phyloP scores from a whole-genome alignment of 1,140 invertebrate species.

The Gonatopus flavifemur region DNA sequence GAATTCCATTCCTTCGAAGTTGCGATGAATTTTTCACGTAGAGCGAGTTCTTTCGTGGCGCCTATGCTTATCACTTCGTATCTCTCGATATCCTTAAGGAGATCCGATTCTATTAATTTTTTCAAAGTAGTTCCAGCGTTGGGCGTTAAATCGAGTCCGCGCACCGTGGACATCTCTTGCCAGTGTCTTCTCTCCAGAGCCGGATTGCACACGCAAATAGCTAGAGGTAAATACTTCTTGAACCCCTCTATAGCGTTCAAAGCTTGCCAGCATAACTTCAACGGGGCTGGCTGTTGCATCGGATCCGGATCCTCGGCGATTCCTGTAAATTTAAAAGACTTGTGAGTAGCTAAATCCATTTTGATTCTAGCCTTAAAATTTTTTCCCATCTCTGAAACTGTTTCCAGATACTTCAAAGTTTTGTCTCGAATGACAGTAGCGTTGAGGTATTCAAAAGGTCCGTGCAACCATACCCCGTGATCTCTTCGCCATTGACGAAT shows the following conservation, averaged over 20 bases:
- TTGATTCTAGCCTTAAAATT: conserved; percentile 65
- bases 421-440: conserved; percentile 57
- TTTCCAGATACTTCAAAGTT: conserved; percentile 54
- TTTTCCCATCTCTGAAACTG: conserved; percentile 62
- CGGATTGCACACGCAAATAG: conserved; percentile 70
- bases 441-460: conserved; percentile 66
- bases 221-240: conserved; percentile 64
- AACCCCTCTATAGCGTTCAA: conserved; percentile 64
- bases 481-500: conserved; percentile 67
- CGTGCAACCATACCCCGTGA: conserved; percentile 70
- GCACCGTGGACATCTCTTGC: conserved; percentile 69
- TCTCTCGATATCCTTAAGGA: conserved; percentile 64
- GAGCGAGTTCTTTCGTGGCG: conserved; percentile 67
- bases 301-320: conserved; percentile 62
- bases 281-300: conserved; percentile 61
- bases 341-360: conserved; percentile 53
- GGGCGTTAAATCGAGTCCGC: conserved; percentile 67
- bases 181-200: conserved; percentile 70
- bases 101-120: conserved; percentile 65
- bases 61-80: conserved; percentile 68
- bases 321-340: conserved; percentile 53
- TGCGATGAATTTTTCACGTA: conserved; percentile 62
- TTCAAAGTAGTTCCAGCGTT: conserved; percentile 66
- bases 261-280: conserved; percentile 61
- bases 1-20: conserved; percentile 69